Base-by-base conservation (phyloP, 2,797 vertebrate genomes). In the Enteromius anoplus region DNA sequence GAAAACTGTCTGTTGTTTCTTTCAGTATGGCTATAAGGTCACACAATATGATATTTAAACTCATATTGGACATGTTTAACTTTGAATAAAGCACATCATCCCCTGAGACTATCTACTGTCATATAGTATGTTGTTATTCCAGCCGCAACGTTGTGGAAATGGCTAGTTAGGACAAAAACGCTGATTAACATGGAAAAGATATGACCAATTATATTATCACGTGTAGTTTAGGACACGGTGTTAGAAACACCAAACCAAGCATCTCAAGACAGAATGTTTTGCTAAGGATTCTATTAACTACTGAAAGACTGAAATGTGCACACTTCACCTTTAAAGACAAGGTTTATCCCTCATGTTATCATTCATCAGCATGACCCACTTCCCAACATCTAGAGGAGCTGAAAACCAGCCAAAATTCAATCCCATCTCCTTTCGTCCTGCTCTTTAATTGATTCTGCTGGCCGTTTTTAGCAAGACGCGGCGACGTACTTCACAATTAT, bases 391-490 rank as follows among this genome's bases (percentile, higher is more conserved):
- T 51, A 32, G 9, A 49, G 21, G 21, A 68, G 53, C 58, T 85
- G 73, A 85, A 80, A 76, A 51, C 26, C 47, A 75, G 84, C 76
- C 84, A 69, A 72, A 40, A 88, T 17, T 64, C 8, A 11, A 71
- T 60, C 84, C 55, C 72, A 47, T 53, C 11, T 40, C n/a, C 32
- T 29, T 78, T 65, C 37, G 42, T 23, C 62, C 79, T 37, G 42
- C 34, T 47, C 70, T 83, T 80, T 86, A 87, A 88, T 89, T 83
- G 85, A 87, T 86, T 88, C 66, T 70, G 47, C 40, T 60, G 76
- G 69, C 68, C 42, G 29, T 45, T 78, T 87, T 75, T 65, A 78
- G 78, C 60, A 42, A 45, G 72, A 82, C 82, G 29, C 11, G 73
- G 70, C 73, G 14, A 72, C 82, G 80, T 65, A 68, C 73, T 84